phyloP scores from a whole-genome alignment of 2,888 invertebrate species.

The Hydroisotoma schaefferi region DNA sequence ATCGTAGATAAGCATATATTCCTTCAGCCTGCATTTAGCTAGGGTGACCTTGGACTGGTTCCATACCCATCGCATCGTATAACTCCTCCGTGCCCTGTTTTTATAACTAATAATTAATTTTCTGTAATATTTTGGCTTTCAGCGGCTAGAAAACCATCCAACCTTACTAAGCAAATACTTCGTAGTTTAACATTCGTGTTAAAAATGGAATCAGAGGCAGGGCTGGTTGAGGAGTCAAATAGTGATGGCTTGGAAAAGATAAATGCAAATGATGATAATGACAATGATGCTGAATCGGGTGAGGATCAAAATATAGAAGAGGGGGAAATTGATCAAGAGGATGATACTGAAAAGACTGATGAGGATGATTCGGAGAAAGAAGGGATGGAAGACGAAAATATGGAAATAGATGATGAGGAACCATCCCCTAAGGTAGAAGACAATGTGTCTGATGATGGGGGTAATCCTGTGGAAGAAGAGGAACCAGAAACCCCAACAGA shows the following conservation, averaged over 20 bases:
- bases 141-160: no score
- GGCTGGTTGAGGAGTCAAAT: no score
- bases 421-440: slow-evolving; percentile 7
- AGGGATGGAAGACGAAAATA: slow-evolving; percentile 1
- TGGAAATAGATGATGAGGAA: background rate
- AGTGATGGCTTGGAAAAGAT: no score
- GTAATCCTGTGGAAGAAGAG: background rate
- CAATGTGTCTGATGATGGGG: slow-evolving; percentile 8
- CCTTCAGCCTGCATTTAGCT: background rate
- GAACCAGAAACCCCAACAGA: background rate
- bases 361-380: slow-evolving; percentile 23
- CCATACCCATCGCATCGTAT: background rate
- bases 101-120: no score
- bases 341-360: slow-evolving; percentile 4
- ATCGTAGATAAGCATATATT: slow-evolving; percentile 1
- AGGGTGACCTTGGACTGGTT: slow-evolving; percentile 8
- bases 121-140: no score
- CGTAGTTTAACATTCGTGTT: no score
- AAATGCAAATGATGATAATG: no score
- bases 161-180: no score
- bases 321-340: slow-evolving; percentile 30
- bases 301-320: slow-evolving; percentile 18
- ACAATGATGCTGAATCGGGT: background rate
- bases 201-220: no score
- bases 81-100: no score